Evolutionary conservation across 2,888 invertebrate species (phyloP).

Genomic region (Gymnosoma rotundatum): DNA sequence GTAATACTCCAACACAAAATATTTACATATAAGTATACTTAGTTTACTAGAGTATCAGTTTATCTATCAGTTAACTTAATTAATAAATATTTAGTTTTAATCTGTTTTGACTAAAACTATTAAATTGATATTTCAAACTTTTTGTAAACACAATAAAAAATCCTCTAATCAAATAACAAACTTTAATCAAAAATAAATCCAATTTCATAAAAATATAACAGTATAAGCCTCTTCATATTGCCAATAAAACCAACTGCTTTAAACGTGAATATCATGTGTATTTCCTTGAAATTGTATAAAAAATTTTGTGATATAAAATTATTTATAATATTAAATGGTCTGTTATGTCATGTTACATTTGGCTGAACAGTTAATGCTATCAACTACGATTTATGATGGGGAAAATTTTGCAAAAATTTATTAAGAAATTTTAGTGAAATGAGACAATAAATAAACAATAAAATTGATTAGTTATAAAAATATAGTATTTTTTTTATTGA

Average conservation of each 20-base stretch:
- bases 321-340: not conserved
- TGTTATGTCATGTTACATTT: constrained; percentile 1
- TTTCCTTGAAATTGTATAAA: constrained; percentile 24
- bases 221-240: too few relatives aligned
- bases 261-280: not conserved
- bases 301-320: not conserved
- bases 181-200: too few relatives aligned
- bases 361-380: not conserved
- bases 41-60: too few relatives aligned
- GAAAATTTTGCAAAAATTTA: not conserved
- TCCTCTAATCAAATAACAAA: not conserved
- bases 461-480: too few relatives aligned
- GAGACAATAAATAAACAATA: not conserved
- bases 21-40: too few relatives aligned
- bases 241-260: not conserved
- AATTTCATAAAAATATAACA: too few relatives aligned
- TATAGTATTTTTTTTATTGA: too few relatives aligned
- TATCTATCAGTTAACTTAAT: too few relatives aligned
- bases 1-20: too few relatives aligned
- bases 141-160: not conserved
- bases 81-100: too few relatives aligned
- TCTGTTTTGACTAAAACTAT: too few relatives aligned
- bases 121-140: not conserved
- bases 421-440: not conserved
- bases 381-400: constrained; percentile 18